Conservation (phyloP, 35 echinoderm and acorn worm species). For the Heliocidaris erythrogramma region DNA sequence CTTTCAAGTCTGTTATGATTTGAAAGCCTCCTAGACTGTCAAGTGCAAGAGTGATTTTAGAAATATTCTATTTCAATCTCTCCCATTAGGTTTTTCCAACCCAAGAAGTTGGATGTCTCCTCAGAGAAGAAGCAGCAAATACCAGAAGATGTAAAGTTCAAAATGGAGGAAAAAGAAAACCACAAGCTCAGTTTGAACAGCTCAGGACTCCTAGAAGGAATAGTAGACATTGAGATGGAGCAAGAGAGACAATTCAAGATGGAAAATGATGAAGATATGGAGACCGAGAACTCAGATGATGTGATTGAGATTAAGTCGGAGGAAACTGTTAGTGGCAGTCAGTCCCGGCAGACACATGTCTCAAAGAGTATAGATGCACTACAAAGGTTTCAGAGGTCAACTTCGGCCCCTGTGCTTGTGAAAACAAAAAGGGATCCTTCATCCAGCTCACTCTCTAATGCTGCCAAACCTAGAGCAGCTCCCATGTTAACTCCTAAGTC, state of each 20-base stretch:
- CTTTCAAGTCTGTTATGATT: too few relatives aligned
- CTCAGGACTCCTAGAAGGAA: conserved; percentile 33
- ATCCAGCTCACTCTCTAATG: not conserved
- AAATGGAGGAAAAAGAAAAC: conserved; percentile 5
- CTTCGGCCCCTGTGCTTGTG: not conserved
- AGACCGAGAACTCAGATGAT: not conserved
- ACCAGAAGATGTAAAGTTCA: not conserved
- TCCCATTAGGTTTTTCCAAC: not conserved
- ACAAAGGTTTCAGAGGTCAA: conserved; percentile 29
- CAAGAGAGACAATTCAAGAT: conserved; percentile 10
- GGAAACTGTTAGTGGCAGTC: not conserved
- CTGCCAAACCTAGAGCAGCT: not conserved
- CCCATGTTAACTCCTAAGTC: not conserved
- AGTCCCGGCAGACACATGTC: conserved; percentile 21
- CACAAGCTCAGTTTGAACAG: not conserved
- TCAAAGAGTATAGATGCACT: conserved; percentile 32
- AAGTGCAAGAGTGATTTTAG: too few relatives aligned
- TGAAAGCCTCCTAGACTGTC: too few relatives aligned
- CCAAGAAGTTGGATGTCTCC: not conserved
- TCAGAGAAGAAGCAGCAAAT: not conserved
- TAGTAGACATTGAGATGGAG: conserved; percentile 27
- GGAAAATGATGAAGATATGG: not conserved
- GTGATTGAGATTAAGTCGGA: not conserved
- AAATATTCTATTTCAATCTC: not conserved
- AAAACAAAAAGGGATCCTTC: not conserved